These are phyloP conservation scores for Sinopyrophorus schimmeli DNA, from an alignment of 2,888 invertebrate genomes.

Conservation along the genomic window DNA sequence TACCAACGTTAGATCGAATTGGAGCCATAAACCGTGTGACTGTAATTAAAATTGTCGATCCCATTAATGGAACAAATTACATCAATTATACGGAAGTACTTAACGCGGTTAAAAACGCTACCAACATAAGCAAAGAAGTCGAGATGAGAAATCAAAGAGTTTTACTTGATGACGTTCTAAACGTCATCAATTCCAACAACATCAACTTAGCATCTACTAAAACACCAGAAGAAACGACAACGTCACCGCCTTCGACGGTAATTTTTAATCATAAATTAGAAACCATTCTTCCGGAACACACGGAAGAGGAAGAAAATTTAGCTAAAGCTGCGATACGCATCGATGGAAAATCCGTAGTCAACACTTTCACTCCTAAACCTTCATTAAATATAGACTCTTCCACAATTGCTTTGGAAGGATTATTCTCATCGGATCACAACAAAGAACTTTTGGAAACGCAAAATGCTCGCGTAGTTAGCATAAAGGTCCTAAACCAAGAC, in stretches of 20 bases:
- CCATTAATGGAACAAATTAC: slow-evolving; percentile 51
- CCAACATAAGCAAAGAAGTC: slow-evolving; percentile 16
- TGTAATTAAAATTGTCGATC: slow-evolving; percentile 69
- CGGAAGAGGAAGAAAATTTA: slow-evolving; percentile 45
- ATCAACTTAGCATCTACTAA: too few relatives aligned
- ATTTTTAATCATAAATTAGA: slow-evolving; percentile 9
- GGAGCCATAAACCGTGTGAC: slow-evolving; percentile 72
- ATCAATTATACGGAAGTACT: not conserved
- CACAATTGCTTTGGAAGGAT: slow-evolving; percentile 68
- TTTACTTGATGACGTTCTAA: too few relatives aligned
- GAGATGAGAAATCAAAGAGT: too few relatives aligned
- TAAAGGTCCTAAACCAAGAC: slow-evolving; percentile 44
- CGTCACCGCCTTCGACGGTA: too few relatives aligned
- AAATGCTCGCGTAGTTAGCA: slow-evolving; percentile 50
- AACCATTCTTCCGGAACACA: slow-evolving; percentile 1
- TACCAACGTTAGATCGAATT: slow-evolving; percentile 66
- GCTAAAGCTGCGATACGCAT: slow-evolving; percentile 45
- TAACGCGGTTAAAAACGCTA: not conserved
- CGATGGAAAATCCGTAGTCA: slow-evolving; percentile 50
- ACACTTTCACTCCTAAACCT: slow-evolving; percentile 50
- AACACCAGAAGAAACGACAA: too few relatives aligned
- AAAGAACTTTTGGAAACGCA: slow-evolving; percentile 52
- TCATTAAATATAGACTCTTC: slow-evolving; percentile 59
- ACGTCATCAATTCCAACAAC: too few relatives aligned
- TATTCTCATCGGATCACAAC: slow-evolving; percentile 63